Evolutionary conservation across 2,113 vertebrate species (phyloP).

Genomic region (Leucosticte australis): DNA sequence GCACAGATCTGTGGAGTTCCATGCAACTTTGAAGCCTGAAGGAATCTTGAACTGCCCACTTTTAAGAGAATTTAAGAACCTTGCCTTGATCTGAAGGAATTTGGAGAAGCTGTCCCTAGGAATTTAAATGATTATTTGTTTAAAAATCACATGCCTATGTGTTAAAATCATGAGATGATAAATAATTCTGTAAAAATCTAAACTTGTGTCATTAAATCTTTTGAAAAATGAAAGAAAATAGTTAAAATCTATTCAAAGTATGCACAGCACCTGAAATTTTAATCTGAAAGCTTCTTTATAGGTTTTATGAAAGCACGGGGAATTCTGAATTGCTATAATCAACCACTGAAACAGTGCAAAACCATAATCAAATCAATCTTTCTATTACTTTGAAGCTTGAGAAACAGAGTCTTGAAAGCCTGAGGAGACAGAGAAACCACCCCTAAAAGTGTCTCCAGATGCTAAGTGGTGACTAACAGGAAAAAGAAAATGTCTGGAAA

Average conservation of each 20-base stretch:
- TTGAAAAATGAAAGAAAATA: neutral
- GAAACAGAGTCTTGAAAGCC: neutral
- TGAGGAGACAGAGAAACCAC: neutral
- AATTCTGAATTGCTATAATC: neutral
- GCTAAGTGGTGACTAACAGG: neutral
- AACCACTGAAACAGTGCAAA: neutral
- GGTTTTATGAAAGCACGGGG: neutral
- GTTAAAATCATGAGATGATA: neutral
- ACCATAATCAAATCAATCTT: neutral
- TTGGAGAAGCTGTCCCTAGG: neutral
- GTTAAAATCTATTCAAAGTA: neutral
- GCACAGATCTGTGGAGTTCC: neutral
- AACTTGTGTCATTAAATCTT: neutral
- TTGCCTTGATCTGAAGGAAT: neutral
- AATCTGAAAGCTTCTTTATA: neutral
- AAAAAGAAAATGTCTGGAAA: neutral
- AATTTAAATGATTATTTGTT: neutral
- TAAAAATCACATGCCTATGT: rapidly evolving
- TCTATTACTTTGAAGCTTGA: neutral
- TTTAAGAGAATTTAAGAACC: neutral
- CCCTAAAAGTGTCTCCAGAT: neutral
- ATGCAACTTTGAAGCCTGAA: neutral
- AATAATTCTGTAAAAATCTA: neutral
- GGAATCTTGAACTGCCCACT: neutral
- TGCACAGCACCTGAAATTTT: neutral